A percentile compares a stretch with the other conserved stretches of the same genome.
These are phyloP conservation scores for Dynastes maya DNA, from an alignment of 2,888 invertebrate species.

Conservation along the genomic window DNA sequence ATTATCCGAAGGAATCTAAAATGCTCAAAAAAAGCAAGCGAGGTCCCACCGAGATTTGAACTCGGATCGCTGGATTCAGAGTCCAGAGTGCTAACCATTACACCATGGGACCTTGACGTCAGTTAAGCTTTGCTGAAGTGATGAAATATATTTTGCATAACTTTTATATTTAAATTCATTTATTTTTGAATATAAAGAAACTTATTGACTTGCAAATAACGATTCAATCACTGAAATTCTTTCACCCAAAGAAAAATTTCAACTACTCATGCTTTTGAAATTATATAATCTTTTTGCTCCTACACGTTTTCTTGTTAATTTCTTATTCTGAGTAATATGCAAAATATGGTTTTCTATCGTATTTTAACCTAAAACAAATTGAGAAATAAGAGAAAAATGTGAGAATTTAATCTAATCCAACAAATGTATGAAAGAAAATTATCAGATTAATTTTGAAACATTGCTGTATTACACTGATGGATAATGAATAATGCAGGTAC, in stretches of 20 bases:
- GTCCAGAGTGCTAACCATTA: constrained; percentile 87
- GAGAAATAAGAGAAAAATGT: too few species aligned
- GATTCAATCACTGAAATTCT: not conserved
- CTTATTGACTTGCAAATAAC: not conserved
- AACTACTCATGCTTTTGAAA: not conserved
- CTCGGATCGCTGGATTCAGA: constrained; percentile 87
- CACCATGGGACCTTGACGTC: constrained; percentile 77
- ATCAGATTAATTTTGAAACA: too few species aligned
- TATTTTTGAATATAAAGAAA: not conserved
- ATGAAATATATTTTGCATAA: not conserved
- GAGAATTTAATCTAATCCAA: too few species aligned
- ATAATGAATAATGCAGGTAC: too few species aligned
- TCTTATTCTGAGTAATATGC: too few species aligned
- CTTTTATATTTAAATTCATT: not conserved
- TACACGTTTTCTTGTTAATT: too few species aligned
- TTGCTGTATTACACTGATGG: too few species aligned
- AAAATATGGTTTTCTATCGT: too few species aligned
- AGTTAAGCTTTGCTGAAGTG: not conserved
- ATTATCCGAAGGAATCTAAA: not conserved
- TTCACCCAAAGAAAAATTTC: not conserved
- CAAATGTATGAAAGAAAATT: too few species aligned
- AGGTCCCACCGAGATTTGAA: constrained; percentile 86
- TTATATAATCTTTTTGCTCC: not conserved
- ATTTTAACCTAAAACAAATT: too few species aligned
- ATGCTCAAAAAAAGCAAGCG: not conserved